Conservation (phyloP, 2,888 invertebrate genomes). For the Osmoderma eremita region DNA sequence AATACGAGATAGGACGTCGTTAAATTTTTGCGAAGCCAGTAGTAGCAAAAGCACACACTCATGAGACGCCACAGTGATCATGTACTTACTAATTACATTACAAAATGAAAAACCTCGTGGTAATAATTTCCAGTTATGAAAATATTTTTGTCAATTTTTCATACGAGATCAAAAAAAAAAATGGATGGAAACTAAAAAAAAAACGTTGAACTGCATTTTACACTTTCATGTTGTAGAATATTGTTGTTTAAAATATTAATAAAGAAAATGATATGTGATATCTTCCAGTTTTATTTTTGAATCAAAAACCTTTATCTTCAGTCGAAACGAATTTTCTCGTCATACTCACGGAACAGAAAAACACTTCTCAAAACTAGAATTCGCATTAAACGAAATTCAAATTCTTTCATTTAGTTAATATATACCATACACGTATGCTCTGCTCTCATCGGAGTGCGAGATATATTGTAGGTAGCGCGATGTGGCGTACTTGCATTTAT, state of each 20-base stretch:
- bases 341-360: too few species aligned
- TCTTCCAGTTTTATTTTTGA: slow-evolving; percentile 10
- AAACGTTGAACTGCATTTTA: slow-evolving; percentile 33
- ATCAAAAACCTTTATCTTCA: not conserved
- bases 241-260: slow-evolving; percentile 42
- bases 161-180: slow-evolving; percentile 8
- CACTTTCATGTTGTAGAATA: slow-evolving; percentile 44
- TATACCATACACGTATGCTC: too few species aligned
- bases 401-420: too few species aligned
- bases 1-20: slow-evolving; percentile 27
- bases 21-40: slow-evolving; percentile 33
- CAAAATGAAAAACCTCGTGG: slow-evolving; percentile 8
- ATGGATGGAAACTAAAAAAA: slow-evolving; percentile 19
- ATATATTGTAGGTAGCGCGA: too few species aligned
- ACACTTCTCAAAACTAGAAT: too few species aligned
- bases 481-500: too few species aligned
- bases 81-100: slow-evolving; percentile 37
- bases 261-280: slow-evolving; percentile 26
- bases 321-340: not conserved
- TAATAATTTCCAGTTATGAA: slow-evolving; percentile 10
- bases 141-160: slow-evolving; percentile 29
- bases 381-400: too few species aligned
- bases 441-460: too few species aligned
- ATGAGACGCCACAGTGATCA: slow-evolving; percentile 6
- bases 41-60: slow-evolving; percentile 32